phyloP scores from a whole-genome alignment of 2,888 invertebrate genomes.

The Diaprepes abbreviatus region DNA sequence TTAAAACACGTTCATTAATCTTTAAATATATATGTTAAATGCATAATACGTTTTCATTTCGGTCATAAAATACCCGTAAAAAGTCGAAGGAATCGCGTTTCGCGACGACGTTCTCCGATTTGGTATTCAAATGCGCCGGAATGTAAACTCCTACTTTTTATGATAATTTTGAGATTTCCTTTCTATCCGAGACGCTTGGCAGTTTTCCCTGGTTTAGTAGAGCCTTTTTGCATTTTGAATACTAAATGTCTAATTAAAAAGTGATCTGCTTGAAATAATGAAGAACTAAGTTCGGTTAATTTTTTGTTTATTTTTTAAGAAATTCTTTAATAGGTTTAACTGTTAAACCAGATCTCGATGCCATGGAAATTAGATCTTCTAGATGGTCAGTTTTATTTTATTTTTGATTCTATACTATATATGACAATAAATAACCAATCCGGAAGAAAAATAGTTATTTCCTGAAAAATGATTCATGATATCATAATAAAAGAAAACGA shows the following conservation, averaged over 20 bases:
- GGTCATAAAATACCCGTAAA: not conserved
- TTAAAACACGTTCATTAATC: not conserved
- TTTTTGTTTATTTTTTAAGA: too few species aligned
- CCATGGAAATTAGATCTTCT: too few species aligned
- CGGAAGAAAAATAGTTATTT: too few species aligned
- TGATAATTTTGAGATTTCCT: slow-evolving; percentile 17
- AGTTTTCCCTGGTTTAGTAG: not conserved
- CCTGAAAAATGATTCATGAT: too few species aligned
- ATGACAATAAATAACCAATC: too few species aligned
- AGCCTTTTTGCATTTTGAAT: slow-evolving; percentile 8
- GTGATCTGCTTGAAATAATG: too few species aligned
- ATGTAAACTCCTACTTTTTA: slow-evolving; percentile 11
- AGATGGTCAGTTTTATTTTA: too few species aligned
- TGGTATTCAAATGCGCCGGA: slow-evolving; percentile 2
- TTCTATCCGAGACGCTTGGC: slow-evolving; percentile 5
- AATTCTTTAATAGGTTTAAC: too few species aligned
- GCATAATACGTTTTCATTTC: not conserved
- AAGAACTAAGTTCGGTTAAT: too few species aligned
- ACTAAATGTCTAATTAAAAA: slow-evolving; percentile 15
- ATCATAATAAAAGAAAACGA: too few species aligned
- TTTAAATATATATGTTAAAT: not conserved
- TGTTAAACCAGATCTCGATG: too few species aligned
- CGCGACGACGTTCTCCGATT: slow-evolving; percentile 2
- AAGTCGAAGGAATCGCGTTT: slow-evolving; percentile 1
- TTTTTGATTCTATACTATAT: too few species aligned